Base-by-base conservation (phyloP, 2,888 invertebrate species). In the Nemotelus nigrinus region DNA sequence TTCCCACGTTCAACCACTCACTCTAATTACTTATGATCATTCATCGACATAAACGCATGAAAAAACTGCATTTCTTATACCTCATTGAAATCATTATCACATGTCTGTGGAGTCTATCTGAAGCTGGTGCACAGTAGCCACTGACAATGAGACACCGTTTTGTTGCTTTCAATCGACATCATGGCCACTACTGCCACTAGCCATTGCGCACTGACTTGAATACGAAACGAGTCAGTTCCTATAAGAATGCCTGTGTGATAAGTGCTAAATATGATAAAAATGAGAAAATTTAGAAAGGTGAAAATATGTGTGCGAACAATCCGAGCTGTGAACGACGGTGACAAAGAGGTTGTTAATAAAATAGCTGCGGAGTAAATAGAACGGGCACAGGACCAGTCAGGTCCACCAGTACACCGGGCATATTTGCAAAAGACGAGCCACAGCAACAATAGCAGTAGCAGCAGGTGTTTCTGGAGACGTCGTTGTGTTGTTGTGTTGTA, bases 221-320 rank as follows among this genome's bases (percentile, higher is more conserved):
- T 25, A 25, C 25, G 25, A 25, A 25, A 25, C 25, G 25, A 25
- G 25, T 25, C 25, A 53, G 43, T 72, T 72, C 60, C 72, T 60
- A 58, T 72, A 72, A 74, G 74, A 74, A 10, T 39, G 6, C 65
- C 47, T 25, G 25, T 25, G 4, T 8, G 10, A 44, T 65, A 70
- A 74, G 74, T 74, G 74, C 74, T 74, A 74, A 74, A 74, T 60
- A 60, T 74, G 63, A 74, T 74, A 74, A 74, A 63, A 74, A 74
- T 74, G 50, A 44, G 74, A 63, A 74, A 74, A 60, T 74, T 74
- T 74, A 74, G 74, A 74, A 74, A 74, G 74, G 74, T 74, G 74
- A 63, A 74, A 74, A 72, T 58, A 70, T 53, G 25, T 47, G 55
- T 8, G 10, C 41, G 43, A 39, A 63, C 43, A 41, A 43, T 63